Conservation (phyloP, 2,888 invertebrate species). For the Trichogramma dendrolimi region DNA sequence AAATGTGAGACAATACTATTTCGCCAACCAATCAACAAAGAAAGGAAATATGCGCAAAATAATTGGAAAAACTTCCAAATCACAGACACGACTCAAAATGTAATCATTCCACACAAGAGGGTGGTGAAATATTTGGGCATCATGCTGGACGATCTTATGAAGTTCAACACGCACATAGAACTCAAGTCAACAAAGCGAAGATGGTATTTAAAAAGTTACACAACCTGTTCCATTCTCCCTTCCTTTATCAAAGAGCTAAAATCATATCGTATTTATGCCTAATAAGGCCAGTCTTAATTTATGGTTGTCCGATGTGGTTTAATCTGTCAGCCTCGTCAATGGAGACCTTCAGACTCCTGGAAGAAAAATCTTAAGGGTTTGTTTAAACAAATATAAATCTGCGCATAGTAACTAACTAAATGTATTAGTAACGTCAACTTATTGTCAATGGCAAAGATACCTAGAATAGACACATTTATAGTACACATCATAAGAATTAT, state of each 20-base stretch:
- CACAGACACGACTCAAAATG: neutral
- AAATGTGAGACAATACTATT: slow-evolving; percentile 25
- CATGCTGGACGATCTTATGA: slow-evolving; percentile 22
- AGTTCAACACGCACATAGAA: slow-evolving; percentile 23
- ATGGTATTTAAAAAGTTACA: slow-evolving; percentile 18
- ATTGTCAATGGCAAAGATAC: too few species aligned
- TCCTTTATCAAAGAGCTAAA: slow-evolving; percentile 21
- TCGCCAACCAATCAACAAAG: neutral
- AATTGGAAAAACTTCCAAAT: slow-evolving; percentile 1
- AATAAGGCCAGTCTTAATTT: slow-evolving; percentile 28
- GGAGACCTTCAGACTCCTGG: too few species aligned
- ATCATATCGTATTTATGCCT: slow-evolving; percentile 22
- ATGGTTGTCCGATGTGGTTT: slow-evolving; percentile 4
- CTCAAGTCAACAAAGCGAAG: slow-evolving; percentile 28
- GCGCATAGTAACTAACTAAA: too few species aligned
- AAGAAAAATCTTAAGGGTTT: too few species aligned
- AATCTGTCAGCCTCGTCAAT: too few species aligned
- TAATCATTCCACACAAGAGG: slow-evolving; percentile 17
- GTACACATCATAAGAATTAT: too few species aligned
- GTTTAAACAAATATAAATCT: too few species aligned
- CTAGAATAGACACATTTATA: too few species aligned
- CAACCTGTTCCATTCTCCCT: slow-evolving; percentile 26
- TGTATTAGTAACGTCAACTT: too few species aligned
- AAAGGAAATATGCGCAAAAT: neutral
- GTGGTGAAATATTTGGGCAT: slow-evolving; percentile 30